These are phyloP conservation scores for Cataglyphis altisquamis DNA, from an alignment of 2,888 invertebrate genomes.

Conservation along the genomic window DNA sequence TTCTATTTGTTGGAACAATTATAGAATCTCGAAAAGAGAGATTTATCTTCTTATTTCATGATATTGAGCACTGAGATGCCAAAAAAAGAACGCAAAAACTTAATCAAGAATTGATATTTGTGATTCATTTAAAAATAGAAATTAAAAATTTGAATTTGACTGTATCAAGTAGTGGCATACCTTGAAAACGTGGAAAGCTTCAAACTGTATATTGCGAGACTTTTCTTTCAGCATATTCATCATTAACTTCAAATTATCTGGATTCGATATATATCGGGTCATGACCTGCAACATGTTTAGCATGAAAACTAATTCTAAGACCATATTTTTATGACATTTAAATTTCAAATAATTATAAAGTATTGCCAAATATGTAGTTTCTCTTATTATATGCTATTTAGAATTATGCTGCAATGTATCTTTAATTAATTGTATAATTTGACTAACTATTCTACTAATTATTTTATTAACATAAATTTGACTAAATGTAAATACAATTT, in stretches of 20 bases:
- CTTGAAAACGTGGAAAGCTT: slow-evolving; percentile 99
- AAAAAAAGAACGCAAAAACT: neutral
- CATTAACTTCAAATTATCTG: slow-evolving; percentile 99
- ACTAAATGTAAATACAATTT: neutral
- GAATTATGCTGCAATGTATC: neutral
- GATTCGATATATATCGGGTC: slow-evolving; percentile 99
- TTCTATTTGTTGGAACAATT: neutral
- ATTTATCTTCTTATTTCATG: neutral
- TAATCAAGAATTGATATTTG: neutral
- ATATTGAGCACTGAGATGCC: neutral
- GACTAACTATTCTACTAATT: slow-evolving; percentile 4
- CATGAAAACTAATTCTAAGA: neutral
- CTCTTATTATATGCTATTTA: neutral
- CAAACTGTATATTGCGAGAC: slow-evolving; percentile 99
- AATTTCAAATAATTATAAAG: neutral
- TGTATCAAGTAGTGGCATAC: slow-evolving; percentile 86
- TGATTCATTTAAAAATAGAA: neutral
- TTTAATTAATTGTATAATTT: neutral
- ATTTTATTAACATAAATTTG: slow-evolving; percentile 11
- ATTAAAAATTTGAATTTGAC: neutral
- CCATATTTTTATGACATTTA: neutral
- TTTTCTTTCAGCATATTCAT: slow-evolving; percentile 99
- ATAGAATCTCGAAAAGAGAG: neutral
- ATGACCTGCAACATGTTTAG: slow-evolving; percentile 89
- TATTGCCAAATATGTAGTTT: neutral